Evolutionary conservation across 2,113 vertebrate species (phyloP), one percentile per base, ranked within the genome.

Genomic region (Chaetorhynchus papuensis): DNA sequence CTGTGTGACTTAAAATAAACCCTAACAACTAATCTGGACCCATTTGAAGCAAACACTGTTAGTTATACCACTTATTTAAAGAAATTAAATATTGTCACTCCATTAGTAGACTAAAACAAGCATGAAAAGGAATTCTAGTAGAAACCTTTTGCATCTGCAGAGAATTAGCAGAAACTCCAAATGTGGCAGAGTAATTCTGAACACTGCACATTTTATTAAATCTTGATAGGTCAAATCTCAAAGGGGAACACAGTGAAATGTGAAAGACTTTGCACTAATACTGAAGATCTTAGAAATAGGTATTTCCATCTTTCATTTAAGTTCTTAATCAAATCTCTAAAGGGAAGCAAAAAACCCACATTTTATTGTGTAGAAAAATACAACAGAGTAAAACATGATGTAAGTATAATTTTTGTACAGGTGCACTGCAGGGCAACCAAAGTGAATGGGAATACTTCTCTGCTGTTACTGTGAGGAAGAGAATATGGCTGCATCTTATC

Each of bases 1-100:
- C 6, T 8, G 35, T 91, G 61, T n/a, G 41, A 91, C 53, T 93
- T 76, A 85, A 93, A 93, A 94, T 80, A 90, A 92, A 87, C 41
- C 47, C 28, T 75, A 71, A 91, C 56, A 92, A 91, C 74, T 87
- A 69, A 85, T 60, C 41, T 47, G 74, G 74, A 77, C 30, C 69
- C 22, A 21, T 61, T 91, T 69, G 65, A 94, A 72, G 53, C n/a
- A 61, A 94, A 87, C 14, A 42, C 1, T 6, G 4, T 27, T 57
- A 87, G 57, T 69, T 84, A 44, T 3, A 45, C n/a, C 35, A 61
- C 52, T 71, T 82, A 79, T 64, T 81, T 71, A 84, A 91, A 83
- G 63, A 94, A 94, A 91, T 89, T 68, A 92, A 88, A 39, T 80
- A 78, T 54, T 81, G 56, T 30, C n/a, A 78, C 37, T 71, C 31